Conservation (phyloP, 2,113 vertebrate species). For the Embiotoca jacksoni region DNA sequence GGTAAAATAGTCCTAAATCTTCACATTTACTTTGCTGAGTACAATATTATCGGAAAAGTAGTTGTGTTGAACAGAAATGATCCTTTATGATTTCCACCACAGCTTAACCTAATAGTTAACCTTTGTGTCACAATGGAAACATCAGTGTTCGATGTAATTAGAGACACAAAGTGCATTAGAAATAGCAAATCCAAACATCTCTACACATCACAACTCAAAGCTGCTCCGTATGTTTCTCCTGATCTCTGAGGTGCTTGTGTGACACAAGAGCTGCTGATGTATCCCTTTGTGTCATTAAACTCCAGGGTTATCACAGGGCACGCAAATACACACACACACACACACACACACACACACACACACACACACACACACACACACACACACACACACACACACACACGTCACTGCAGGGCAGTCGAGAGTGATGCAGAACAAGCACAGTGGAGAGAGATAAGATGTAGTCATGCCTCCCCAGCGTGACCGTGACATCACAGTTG, state of each 20-base stretch:
- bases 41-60: background rate
- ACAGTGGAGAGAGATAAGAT: constrained; percentile 70
- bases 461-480: constrained; percentile 74
- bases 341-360: constrained; percentile 4
- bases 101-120: background rate
- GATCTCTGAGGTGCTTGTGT: too few species aligned
- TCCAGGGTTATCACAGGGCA: constrained; percentile 43
- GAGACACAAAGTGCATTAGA: constrained; percentile 21
- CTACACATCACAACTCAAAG: background rate
- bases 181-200: constrained; percentile 35
- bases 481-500: constrained; percentile 78
- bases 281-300: constrained; percentile 28
- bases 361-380: constrained; percentile 14
- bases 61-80: background rate
- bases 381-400: constrained; percentile 18
- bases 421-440: constrained; percentile 65
- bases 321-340: constrained; percentile 7
- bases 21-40: too few species aligned
- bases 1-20: too few species aligned
- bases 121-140: constrained; percentile 10
- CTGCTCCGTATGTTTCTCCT: constrained; percentile 9
- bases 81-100: background rate
- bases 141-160: constrained; percentile 30
- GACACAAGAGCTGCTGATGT: background rate
- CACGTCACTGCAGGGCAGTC: constrained; percentile 23